phyloP scores from a whole-genome alignment of 2,888 invertebrate species.

The Drosophila cognata region DNA sequence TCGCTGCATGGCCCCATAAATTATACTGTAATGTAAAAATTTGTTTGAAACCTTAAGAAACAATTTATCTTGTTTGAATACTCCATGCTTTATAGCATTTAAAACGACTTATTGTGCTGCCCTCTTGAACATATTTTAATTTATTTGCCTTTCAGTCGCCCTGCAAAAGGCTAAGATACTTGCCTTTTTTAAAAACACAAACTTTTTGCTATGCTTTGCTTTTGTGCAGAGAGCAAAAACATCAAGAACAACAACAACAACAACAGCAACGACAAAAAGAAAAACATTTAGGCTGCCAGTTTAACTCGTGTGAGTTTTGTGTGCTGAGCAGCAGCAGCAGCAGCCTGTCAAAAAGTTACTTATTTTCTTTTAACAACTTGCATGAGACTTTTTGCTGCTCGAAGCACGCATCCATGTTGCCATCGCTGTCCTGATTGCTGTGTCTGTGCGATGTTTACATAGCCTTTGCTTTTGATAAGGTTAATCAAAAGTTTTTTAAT shows the following conservation, averaged over 20 bases:
- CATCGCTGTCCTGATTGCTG: constrained; percentile 64
- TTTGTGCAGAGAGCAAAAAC: constrained; percentile 59
- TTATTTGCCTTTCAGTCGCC: constrained; percentile 60
- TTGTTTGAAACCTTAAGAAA: constrained; percentile 13
- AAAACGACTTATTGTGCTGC: constrained; percentile 43
- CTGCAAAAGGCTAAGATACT: constrained; percentile 68
- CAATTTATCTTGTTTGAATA: constrained; percentile 32
- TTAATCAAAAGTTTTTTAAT: constrained; percentile 83
- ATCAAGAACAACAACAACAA: constrained; percentile 33
- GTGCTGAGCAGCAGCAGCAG: constrained; percentile 36
- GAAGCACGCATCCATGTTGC: constrained; percentile 28
- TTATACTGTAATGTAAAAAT: not conserved
- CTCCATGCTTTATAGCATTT: constrained; percentile 19
- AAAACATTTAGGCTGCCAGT: constrained; percentile 56
- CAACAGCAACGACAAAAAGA: constrained; percentile 20
- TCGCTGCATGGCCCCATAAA: not conserved
- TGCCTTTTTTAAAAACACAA: constrained; percentile 70
- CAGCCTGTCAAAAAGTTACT: constrained; percentile 79
- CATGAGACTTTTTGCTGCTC: constrained; percentile 67
- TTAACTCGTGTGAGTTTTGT: constrained; percentile 51
- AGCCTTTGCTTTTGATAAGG: constrained; percentile 82
- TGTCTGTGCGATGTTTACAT: constrained; percentile 73
- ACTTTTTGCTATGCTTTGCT: constrained; percentile 72
- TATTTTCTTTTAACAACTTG: constrained; percentile 79
- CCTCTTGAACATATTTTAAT: constrained; percentile 72